Evolutionary conservation across 1,140 invertebrate genomes (phyloP), one percentile per base, ranked within the genome.

Genomic region (Sipha flava): DNA sequence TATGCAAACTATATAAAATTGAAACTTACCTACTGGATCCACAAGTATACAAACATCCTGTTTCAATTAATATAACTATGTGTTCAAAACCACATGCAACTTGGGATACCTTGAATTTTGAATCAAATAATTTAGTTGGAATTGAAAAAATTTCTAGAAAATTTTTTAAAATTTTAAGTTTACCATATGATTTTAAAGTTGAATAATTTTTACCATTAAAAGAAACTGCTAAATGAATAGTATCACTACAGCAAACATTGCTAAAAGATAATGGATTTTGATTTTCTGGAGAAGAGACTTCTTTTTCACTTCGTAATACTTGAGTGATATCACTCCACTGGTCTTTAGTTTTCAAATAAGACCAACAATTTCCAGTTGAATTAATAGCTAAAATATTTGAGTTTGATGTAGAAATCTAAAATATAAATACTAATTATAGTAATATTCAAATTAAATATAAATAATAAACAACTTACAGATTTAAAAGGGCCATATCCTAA

Each of bases 51-150:
- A 96, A 88, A 81, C 88, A 87, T 1, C 94, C 94, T 83, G 87
- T 86, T 80, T 89, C 87, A 75, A 92, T 90, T 3, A 96, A 85
- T 45, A 94, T 80, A 16, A 95, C 83, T 23, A 88, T 89, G 85
- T 96, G 94, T 84, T 95, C 93, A 84, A 91, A 90, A 4, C 95
- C 94, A 86, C 92, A 91, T 68, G 86, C 86, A 54, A 95, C 84
- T 83, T 93, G 89, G 62, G 87, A 85, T 3, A 82, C 49, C 49
- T 80, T 77, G 7, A 80, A 57, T 70, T 81, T 40, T 7, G 79
- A 47, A 49, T 64, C 45, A 31, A 49, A 80, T 52, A 73, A 64
- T 59, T 49, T 64, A 18, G 45, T 59, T 59, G 57, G 72, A 40
- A 80, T 77, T 77, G 70, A 80, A 80, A 49, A 80, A 18, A 49